Percentiles rank a stretch among this genome's conserved stretches.
Evolutionary conservation across 2,888 invertebrate species (phyloP).

Genomic region (Standfussiana lucernea): DNA sequence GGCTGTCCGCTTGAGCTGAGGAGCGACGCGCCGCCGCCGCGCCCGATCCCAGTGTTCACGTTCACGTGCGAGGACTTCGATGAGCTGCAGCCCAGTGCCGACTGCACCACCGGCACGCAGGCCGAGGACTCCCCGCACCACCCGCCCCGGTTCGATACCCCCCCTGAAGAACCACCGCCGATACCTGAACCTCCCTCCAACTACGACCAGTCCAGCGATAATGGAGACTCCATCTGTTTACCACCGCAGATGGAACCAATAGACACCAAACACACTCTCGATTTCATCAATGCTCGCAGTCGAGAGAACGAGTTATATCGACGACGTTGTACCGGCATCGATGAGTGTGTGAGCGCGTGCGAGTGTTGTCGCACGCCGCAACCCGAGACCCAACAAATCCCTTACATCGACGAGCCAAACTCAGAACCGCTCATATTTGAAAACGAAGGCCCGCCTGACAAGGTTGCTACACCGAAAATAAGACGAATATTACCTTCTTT

Average conservation of each 20-base stretch:
- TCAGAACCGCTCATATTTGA: constrained; percentile 87
- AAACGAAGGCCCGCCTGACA: constrained; percentile 78
- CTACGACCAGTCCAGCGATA: constrained; percentile 82
- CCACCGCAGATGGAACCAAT: constrained; percentile 87
- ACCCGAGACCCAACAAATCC: constrained; percentile 85
- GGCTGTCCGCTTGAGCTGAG: constrained; percentile 82
- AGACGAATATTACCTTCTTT: constrained; percentile 86
- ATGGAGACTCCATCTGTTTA: constrained; percentile 78
- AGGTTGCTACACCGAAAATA: constrained; percentile 84
- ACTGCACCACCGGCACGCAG: constrained; percentile 64
- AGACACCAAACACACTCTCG: constrained; percentile 83
- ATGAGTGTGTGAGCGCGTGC: constrained; percentile 87
- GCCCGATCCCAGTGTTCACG: constrained; percentile 85
- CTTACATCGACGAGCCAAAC: constrained; percentile 87
- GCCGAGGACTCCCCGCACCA: constrained; percentile 71
- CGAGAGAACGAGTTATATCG: constrained; percentile 75
- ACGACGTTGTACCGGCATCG: constrained; percentile 82
- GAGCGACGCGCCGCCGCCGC: constrained; percentile 67
- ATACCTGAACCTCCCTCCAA: constrained; percentile 77
- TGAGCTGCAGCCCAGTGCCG: constrained; percentile 72
- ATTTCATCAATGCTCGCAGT: constrained; percentile 78
- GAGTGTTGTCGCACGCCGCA: constrained; percentile 88
- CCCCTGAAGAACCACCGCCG: constrained; percentile 74
- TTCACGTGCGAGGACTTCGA: constrained; percentile 88
- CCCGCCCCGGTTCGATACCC: constrained; percentile 49